A percentile compares a stretch with the other conserved stretches of the same genome.
phyloP scores from a whole-genome alignment of 2,797 vertebrate species.

The Hoplostethus mediterraneus region DNA sequence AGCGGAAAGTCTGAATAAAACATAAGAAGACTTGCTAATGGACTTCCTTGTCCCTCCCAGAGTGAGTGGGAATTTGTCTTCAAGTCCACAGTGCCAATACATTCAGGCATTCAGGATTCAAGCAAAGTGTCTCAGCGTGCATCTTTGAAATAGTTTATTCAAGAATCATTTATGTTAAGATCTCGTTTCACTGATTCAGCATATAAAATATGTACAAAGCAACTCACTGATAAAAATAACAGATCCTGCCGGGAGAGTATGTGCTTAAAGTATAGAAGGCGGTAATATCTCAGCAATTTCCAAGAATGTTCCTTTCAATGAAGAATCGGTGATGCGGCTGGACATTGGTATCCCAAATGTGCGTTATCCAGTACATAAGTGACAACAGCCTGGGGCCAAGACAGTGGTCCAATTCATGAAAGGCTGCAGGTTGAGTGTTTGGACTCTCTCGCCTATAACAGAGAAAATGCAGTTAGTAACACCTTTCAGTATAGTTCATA shows the following conservation, averaged over 20 bases:
- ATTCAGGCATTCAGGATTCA: constrained; percentile 16
- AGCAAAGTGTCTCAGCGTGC: neutral
- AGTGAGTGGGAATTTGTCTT: neutral
- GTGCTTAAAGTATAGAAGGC: constrained; percentile 77
- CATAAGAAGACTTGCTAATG: too few species aligned
- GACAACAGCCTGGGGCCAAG: constrained; percentile 47
- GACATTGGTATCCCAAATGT: constrained; percentile 52
- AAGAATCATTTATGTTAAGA: constrained; percentile 76
- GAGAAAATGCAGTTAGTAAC: constrained; percentile 30
- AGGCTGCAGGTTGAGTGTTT: constrained; percentile 84
- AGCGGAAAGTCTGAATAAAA: too few species aligned
- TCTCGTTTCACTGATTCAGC: constrained; percentile 69
- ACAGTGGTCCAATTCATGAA: constrained; percentile 70
- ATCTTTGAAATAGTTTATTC: constrained; percentile 86
- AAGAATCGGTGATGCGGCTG: constrained; percentile 64
- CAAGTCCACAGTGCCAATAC: constrained; percentile 20
- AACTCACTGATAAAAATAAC: constrained; percentile 76
- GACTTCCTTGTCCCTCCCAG: neutral
- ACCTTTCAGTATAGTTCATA: neutral
- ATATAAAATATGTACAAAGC: constrained; percentile 87
- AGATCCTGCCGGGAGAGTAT: constrained; percentile 69
- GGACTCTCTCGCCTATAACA: constrained; percentile 78
- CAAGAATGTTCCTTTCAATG: constrained; percentile 49
- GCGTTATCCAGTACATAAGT: constrained; percentile 49
- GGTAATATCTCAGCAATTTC: constrained; percentile 54